These are phyloP conservation scores for Cheilinus undulatus DNA, from an alignment of 2,113 vertebrate genomes.

Conservation along the genomic window DNA sequence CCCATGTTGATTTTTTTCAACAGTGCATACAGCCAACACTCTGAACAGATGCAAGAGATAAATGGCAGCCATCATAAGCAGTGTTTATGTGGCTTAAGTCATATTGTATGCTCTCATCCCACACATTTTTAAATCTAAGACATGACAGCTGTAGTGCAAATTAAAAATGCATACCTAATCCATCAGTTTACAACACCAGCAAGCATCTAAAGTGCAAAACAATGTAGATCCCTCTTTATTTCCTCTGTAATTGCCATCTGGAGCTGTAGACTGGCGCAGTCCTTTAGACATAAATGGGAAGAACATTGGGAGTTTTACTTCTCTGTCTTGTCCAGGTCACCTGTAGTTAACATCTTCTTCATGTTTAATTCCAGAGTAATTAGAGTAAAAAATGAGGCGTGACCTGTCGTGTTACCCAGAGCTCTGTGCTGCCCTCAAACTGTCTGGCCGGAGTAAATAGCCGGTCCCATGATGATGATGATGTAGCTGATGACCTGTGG, in stretches of 20 bases:
- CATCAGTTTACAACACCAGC: no score
- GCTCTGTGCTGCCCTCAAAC: conserved; percentile 24
- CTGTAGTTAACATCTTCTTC: conserved; percentile 15
- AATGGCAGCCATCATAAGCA: no score
- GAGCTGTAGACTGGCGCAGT: neutral
- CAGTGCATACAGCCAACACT: no score
- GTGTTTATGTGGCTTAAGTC: no score
- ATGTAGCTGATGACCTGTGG: conserved; percentile 49
- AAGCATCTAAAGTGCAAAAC: no score
- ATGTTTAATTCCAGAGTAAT: conserved; percentile 50
- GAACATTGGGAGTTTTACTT: neutral
- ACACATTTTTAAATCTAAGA: no score
- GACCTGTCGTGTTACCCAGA: conserved; percentile 20
- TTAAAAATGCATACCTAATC: no score
- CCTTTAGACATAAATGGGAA: neutral
- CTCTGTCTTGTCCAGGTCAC: conserved; percentile 14
- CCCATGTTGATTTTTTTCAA: no score
- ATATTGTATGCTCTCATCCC: no score
- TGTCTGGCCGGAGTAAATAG: conserved; percentile 40
- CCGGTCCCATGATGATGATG: conserved; percentile 35
- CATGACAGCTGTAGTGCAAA: no score
- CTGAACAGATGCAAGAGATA: no score
- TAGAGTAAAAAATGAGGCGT: conserved; percentile 33
- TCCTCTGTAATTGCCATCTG: neutral
- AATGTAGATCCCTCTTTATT: neutral